phyloP scores from a whole-genome alignment of 1,140 invertebrate genomes.

The Hylyphantes graminicola region DNA sequence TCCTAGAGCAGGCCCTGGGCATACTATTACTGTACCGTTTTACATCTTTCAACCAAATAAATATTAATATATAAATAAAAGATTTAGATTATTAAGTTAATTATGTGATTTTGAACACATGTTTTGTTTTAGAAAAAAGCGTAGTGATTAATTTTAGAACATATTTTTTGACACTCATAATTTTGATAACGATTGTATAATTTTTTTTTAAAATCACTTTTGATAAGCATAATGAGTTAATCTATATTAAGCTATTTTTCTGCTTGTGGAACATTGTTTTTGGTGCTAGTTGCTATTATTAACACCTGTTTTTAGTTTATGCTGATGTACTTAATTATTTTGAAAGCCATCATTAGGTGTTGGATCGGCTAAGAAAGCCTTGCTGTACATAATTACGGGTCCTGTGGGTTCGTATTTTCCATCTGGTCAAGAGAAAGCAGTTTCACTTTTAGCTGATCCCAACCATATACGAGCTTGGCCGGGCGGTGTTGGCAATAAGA shows the following conservation, averaged over 20 bases:
- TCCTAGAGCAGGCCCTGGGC: no score
- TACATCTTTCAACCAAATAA: no score
- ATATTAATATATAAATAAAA: no score
- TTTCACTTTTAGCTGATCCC: conserved; percentile 84
- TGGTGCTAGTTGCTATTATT: no score
- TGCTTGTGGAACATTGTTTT: neutral
- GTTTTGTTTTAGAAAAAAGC: no score
- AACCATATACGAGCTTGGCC: conserved; percentile 90
- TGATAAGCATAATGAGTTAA: neutral
- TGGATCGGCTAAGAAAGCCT: conserved; percentile 81
- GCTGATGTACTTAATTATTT: conserved; percentile 7
- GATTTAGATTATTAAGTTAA: no score
- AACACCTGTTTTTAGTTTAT: neutral
- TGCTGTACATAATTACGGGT: conserved; percentile 90
- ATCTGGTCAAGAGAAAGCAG: conserved; percentile 74
- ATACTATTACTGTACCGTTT: no score
- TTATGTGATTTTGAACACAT: no score
- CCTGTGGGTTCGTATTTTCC: conserved; percentile 94
- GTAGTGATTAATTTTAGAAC: neutral
- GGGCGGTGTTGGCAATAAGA: conserved; percentile 92
- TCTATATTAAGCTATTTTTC: neutral
- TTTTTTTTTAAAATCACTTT: neutral
- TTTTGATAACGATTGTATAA: neutral
- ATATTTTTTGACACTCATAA: neutral
- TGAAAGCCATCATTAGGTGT: conserved; percentile 91